phyloP scores from a whole-genome alignment of 1,140 invertebrate genomes.

The Drosophila mauritiana region DNA sequence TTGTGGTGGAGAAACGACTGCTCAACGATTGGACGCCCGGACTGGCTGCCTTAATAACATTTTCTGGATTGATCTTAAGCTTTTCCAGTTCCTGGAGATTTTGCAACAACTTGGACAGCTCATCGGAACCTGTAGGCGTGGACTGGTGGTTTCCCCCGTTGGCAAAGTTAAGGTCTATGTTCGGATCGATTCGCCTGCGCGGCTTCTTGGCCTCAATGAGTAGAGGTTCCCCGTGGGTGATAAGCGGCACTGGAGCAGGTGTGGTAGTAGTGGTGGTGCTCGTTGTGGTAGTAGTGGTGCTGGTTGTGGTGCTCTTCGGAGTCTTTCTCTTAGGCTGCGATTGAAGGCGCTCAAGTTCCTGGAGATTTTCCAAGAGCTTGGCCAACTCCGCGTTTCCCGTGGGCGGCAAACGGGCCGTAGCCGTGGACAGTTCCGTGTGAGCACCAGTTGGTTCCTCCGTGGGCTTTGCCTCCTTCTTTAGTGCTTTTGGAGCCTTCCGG shows the following conservation, averaged over 20 bases:
- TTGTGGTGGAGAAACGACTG: constrained; percentile 56
- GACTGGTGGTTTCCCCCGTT: constrained; percentile 64
- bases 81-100: constrained; percentile 79
- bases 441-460: constrained; percentile 62
- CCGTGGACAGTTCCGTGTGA: constrained; percentile 66
- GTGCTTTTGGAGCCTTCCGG: constrained; percentile 66
- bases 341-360: constrained; percentile 84
- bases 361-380: constrained; percentile 74
- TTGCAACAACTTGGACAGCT: constrained; percentile 71
- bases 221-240: constrained; percentile 73
- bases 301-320: constrained; percentile 11
- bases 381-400: constrained; percentile 57
- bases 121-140: constrained; percentile 42
- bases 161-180: constrained; percentile 76
- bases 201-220: constrained; percentile 79
- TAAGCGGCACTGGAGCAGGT: constrained; percentile 49
- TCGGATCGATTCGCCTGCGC: constrained; percentile 73
- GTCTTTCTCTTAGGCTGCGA: constrained; percentile 52
- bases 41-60: constrained; percentile 57
- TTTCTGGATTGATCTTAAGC: constrained; percentile 71
- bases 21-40: constrained; percentile 37
- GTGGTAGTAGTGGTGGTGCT: constrained; percentile 37
- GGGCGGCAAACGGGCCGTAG: constrained; percentile 55
- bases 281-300: constrained; percentile 26
- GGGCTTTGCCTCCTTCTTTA: constrained; percentile 62